Percentiles rank a stretch among this genome's conserved stretches.
Conservation (phyloP, 2,888 invertebrate species). For the Diaperis boleti region DNA sequence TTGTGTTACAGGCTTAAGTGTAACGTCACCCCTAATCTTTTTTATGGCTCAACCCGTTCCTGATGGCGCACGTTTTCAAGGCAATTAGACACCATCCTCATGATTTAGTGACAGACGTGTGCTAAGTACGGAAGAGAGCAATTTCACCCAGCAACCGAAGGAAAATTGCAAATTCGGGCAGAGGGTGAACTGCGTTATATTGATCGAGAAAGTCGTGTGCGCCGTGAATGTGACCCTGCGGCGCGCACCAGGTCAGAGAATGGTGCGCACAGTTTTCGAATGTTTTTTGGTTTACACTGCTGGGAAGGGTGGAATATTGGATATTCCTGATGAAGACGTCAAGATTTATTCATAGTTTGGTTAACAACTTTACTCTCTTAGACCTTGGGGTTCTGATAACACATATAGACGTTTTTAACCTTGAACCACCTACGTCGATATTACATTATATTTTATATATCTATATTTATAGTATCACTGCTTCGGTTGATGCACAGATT, state of each 20-base stretch:
- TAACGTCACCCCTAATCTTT: background rate
- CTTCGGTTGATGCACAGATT: too few species aligned
- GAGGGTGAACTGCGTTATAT: constrained; percentile 53
- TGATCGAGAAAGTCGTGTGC: constrained; percentile 50
- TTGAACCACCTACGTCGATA: too few species aligned
- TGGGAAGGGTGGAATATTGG: too few species aligned
- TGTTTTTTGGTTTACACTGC: constrained; percentile 29
- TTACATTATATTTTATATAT: too few species aligned
- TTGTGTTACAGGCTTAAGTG: background rate
- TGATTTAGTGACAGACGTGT: constrained; percentile 2
- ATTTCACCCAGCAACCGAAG: constrained; percentile 39
- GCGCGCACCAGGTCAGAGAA: constrained; percentile 55
- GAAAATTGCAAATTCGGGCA: constrained; percentile 57
- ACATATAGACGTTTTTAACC: too few species aligned
- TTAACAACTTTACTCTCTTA: too few species aligned
- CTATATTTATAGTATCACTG: too few species aligned
- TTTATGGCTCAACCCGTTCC: background rate
- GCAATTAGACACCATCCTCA: constrained; percentile 19
- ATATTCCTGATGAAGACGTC: too few species aligned
- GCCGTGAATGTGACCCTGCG: constrained; percentile 50
- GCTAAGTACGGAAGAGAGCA: constrained; percentile 20
- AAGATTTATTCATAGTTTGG: too few species aligned
- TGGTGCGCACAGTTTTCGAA: constrained; percentile 43
- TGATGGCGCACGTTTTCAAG: constrained; percentile 22
- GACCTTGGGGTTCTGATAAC: too few species aligned